Conservation (phyloP, 2,113 vertebrate species). For the Apeltes quadracus region DNA sequence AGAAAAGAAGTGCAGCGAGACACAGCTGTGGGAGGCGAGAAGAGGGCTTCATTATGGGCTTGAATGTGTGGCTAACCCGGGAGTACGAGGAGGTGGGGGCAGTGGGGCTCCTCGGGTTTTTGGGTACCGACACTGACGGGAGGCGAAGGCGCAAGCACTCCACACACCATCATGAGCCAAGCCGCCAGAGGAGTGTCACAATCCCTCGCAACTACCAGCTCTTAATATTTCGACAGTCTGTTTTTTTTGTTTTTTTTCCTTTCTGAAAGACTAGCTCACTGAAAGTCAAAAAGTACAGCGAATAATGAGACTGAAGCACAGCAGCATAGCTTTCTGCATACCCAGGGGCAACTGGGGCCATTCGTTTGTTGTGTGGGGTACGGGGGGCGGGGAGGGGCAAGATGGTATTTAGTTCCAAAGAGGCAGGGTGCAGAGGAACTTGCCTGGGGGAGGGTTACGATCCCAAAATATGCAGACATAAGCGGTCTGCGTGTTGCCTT, state of each 20-base stretch:
- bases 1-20: conserved; percentile 9
- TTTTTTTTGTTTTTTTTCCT: conserved; percentile 14
- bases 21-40: conserved; percentile 11
- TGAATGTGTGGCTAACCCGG: conserved; percentile 1
- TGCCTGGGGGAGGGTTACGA: conserved; percentile 53
- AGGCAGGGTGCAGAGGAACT: conserved; percentile 15
- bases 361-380: conserved; percentile 48
- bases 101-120: neutral
- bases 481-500: conserved; percentile 59
- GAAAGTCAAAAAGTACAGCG: conserved; percentile 20
- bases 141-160: conserved; percentile 54
- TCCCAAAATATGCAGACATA: conserved; percentile 48
- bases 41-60: neutral
- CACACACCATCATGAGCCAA: conserved; percentile 44
- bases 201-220: conserved; percentile 48
- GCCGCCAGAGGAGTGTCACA: conserved; percentile 59
- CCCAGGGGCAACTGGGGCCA: conserved; percentile 36
- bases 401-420: conserved; percentile 32
- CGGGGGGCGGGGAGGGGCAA: neutral
- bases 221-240: conserved; percentile 45
- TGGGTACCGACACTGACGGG: conserved; percentile 45
- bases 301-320: conserved; percentile 30
- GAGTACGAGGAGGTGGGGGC: neutral
- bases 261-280: conserved; percentile 21
- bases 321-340: conserved; percentile 25